phyloP scores from a whole-genome alignment of 2,888 invertebrate species.

The Drosophila pegasa region DNA sequence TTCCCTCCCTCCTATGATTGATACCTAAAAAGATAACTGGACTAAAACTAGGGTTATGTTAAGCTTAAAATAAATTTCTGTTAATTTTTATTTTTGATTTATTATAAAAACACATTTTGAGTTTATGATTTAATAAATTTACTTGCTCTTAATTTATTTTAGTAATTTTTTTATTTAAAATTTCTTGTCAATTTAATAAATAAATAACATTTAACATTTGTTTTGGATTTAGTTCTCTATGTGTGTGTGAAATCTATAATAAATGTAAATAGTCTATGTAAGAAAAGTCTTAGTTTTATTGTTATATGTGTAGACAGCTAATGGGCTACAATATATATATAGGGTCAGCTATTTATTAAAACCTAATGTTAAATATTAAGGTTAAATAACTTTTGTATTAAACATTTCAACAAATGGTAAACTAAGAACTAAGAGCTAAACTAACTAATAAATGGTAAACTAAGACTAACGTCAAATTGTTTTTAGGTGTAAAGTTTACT shows the following conservation, averaged over 20 bases:
- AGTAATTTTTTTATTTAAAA: background rate
- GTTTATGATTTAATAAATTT: background rate
- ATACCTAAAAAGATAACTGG: background rate
- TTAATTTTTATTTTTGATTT: background rate
- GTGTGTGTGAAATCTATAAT: background rate
- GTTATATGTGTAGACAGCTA: background rate
- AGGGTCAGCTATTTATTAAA: constrained; percentile 21
- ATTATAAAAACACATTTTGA: background rate
- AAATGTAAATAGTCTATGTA: constrained; percentile 4
- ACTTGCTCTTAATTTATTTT: background rate
- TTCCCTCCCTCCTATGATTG: no score
- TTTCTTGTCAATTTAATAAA: background rate
- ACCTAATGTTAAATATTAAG: constrained; percentile 16
- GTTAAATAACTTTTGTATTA: constrained; percentile 4
- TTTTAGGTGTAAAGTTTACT: background rate
- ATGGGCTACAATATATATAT: background rate
- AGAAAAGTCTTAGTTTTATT: background rate
- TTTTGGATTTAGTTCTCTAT: background rate
- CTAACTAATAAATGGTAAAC: background rate
- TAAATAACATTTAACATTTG: background rate
- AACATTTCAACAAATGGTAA: background rate
- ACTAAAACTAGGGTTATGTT: background rate
- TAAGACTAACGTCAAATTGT: background rate
- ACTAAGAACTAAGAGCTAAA: background rate
- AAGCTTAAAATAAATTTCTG: background rate